Conservation (phyloP, 2,113 vertebrate genomes). For the Xiphorhynchus elegans region DNA sequence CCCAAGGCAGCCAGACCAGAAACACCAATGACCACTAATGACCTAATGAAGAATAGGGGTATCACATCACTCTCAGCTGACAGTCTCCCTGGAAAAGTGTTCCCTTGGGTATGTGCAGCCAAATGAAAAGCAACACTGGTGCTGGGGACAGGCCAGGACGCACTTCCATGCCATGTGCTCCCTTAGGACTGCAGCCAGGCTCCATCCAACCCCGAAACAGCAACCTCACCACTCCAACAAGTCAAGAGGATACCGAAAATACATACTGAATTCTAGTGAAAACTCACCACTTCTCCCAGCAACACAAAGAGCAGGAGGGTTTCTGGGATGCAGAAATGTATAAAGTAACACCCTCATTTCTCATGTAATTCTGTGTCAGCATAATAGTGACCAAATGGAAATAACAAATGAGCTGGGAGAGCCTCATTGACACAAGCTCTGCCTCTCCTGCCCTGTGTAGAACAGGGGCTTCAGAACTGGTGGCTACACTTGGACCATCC, state of each 20-base stretch:
- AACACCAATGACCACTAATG: not conserved
- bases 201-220: not conserved
- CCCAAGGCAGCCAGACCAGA: not conserved
- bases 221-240: not conserved
- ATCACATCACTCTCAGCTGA: not conserved
- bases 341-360: not conserved
- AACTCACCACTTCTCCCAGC: not conserved
- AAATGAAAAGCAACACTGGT: not conserved
- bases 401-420: not conserved
- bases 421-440: not conserved
- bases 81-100: not conserved
- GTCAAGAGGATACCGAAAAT: not conserved
- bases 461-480: not conserved
- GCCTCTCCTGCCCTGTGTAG: fast-evolving
- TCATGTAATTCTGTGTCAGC: not conserved
- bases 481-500: not conserved
- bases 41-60: not conserved
- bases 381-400: not conserved
- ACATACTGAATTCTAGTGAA: not conserved
- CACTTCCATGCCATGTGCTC: not conserved
- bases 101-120: not conserved
- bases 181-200: not conserved
- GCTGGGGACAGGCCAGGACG: not conserved
- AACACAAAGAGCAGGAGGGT: not conserved
- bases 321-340: not conserved